phyloP scores from a whole-genome alignment of 2,113 vertebrate species.

The Platichthys flesus region DNA sequence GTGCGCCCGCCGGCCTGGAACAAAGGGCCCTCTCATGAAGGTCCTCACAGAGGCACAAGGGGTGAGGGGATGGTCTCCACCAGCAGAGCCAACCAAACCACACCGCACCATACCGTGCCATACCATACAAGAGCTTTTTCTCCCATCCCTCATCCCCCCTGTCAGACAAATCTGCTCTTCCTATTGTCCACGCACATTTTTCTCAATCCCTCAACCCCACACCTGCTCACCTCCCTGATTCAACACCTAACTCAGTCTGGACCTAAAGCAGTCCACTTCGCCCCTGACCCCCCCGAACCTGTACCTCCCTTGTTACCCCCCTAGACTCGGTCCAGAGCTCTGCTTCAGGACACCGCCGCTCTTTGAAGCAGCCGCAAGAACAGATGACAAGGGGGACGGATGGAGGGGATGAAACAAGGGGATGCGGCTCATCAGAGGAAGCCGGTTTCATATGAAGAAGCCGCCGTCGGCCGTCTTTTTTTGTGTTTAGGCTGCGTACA shows the following conservation, averaged over 20 bases:
- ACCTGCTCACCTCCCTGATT: background rate
- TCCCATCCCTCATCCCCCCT: background rate
- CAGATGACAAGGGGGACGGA: constrained; percentile 47
- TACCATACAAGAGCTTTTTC: constrained; percentile 46
- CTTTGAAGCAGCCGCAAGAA: constrained; percentile 61
- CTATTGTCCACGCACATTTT: background rate
- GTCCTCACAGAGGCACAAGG: constrained; percentile 65
- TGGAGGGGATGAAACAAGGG: constrained; percentile 57
- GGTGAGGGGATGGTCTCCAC: constrained; percentile 65
- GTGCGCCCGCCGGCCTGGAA: constrained; percentile 72
- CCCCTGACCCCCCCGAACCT: constrained; percentile 2
- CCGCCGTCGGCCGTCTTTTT: constrained; percentile 31
- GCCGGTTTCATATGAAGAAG: constrained; percentile 44
- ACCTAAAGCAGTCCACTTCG: constrained; percentile 29
- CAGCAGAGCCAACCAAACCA: constrained; percentile 64
- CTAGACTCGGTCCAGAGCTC: constrained; percentile 46
- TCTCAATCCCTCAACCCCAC: background rate
- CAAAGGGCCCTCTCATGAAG: constrained; percentile 81
- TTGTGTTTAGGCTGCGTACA: too few relatives aligned
- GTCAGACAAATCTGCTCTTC: constrained; percentile 9
- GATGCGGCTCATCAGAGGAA: constrained; percentile 59
- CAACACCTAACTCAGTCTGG: constrained; percentile 7
- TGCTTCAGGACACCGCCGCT: constrained; percentile 42
- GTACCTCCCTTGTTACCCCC: constrained; percentile 12
- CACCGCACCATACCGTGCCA: constrained; percentile 62